Conservation (phyloP, 2,888 invertebrate genomes). For the Cantharis flavilabris region DNA sequence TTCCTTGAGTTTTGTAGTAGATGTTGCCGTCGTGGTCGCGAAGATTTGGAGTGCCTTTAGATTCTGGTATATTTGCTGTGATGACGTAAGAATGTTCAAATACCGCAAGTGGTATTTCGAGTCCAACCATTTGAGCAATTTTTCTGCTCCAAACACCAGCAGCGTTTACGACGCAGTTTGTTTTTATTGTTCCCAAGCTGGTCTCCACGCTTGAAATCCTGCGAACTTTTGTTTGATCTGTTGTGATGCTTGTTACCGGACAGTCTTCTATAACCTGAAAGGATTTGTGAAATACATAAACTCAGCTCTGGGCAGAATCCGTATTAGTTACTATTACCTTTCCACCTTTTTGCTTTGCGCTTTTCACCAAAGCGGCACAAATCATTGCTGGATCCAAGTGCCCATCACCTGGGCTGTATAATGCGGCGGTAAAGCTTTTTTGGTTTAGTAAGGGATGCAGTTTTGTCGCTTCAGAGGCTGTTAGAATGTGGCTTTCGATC, state of each 20-base stretch:
- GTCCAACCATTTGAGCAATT: constrained; percentile 69
- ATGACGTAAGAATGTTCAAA: constrained; percentile 91
- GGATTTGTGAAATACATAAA: background rate
- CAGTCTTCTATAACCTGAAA: constrained; percentile 75
- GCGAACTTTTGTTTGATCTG: constrained; percentile 66
- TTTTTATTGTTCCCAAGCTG: constrained; percentile 73
- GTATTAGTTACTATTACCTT: constrained; percentile 58
- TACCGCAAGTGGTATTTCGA: constrained; percentile 75
- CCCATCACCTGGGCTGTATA: constrained; percentile 82
- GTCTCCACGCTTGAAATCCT: constrained; percentile 80
- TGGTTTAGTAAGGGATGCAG: constrained; percentile 79
- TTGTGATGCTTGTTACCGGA: constrained; percentile 72
- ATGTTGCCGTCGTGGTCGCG: constrained; percentile 84
- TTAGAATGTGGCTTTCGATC: constrained; percentile 74
- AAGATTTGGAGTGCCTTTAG: constrained; percentile 78
- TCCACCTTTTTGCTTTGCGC: constrained; percentile 72
- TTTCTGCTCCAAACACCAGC: constrained; percentile 84
- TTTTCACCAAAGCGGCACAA: constrained; percentile 73
- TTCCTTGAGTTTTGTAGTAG: constrained; percentile 84
- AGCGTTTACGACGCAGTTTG: constrained; percentile 79
- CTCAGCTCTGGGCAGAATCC: no score
- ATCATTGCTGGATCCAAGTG: constrained; percentile 84
- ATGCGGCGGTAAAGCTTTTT: constrained; percentile 72
- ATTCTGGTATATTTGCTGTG: constrained; percentile 76
- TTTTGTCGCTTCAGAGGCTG: constrained; percentile 74